phyloP scores from a whole-genome alignment of 2,888 invertebrate genomes.

The Mesorhabditis belari region DNA sequence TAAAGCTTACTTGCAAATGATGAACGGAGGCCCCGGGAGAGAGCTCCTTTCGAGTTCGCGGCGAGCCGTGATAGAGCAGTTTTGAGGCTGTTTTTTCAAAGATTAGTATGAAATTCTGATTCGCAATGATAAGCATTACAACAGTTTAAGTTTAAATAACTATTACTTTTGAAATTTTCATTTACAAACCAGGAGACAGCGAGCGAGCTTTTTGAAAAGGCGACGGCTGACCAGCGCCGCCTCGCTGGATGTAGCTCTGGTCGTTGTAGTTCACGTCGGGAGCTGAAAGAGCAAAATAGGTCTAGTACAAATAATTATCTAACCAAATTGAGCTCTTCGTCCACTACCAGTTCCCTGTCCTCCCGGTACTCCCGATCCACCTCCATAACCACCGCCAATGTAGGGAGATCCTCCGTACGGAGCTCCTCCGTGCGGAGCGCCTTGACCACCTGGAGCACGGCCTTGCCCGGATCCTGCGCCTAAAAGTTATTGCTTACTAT shows the following conservation, averaged over 20 bases:
- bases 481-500: too few species aligned
- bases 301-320: background rate
- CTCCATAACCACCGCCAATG: background rate
- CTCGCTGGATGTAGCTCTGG: background rate
- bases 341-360: background rate
- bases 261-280: background rate
- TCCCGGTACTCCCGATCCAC: background rate
- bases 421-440: too few species aligned
- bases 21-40: slow-evolving; percentile 38
- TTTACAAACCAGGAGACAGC: background rate
- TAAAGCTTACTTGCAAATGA: slow-evolving; percentile 18
- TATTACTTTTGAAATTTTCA: too few species aligned
- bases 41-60: slow-evolving; percentile 32
- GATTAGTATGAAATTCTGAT: too few species aligned
- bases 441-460: too few species aligned
- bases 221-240: background rate
- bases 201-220: background rate
- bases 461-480: too few species aligned
- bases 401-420: background rate
- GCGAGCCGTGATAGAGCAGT: slow-evolving; percentile 25
- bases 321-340: background rate
- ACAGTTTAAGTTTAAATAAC: too few species aligned
- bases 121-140: too few species aligned
- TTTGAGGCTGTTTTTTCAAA: slow-evolving; percentile 6
- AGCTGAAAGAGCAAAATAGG: background rate